phyloP scores from a whole-genome alignment of 2,888 invertebrate genomes.

The Acrobasis suavella region DNA sequence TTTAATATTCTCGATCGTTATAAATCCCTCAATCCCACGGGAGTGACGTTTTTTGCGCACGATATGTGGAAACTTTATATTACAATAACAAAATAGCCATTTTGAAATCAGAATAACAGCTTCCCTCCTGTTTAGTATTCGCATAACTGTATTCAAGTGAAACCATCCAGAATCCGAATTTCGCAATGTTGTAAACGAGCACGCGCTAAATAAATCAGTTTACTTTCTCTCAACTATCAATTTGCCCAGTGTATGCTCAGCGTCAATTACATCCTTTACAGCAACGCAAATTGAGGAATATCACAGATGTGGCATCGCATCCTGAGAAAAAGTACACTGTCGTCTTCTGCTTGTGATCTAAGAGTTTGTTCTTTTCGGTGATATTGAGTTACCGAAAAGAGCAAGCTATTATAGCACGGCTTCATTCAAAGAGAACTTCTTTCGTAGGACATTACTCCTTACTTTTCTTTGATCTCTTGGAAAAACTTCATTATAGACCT shows the following conservation, averaged over 20 bases:
- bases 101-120: slow-evolving; percentile 51
- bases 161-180: slow-evolving; percentile 55
- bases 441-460: no score
- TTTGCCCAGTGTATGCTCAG: slow-evolving; percentile 45
- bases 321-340: background rate
- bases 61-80: slow-evolving; percentile 51
- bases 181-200: slow-evolving; percentile 57
- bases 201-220: slow-evolving; percentile 57
- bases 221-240: slow-evolving; percentile 60
- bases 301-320: background rate
- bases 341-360: background rate
- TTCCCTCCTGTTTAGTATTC: slow-evolving; percentile 47
- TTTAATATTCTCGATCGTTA: slow-evolving; percentile 51
- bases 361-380: no score
- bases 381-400: no score
- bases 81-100: slow-evolving; percentile 46
- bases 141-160: slow-evolving; percentile 49
- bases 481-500: no score
- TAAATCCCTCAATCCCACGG: slow-evolving; percentile 38
- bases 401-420: no score
- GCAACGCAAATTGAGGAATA: background rate
- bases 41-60: slow-evolving; percentile 46
- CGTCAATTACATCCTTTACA: slow-evolving; percentile 44
- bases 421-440: no score
- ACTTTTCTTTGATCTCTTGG: no score